Evolutionary conservation across 2,113 vertebrate species (phyloP).

Genomic region (Cyanistes caeruleus): DNA sequence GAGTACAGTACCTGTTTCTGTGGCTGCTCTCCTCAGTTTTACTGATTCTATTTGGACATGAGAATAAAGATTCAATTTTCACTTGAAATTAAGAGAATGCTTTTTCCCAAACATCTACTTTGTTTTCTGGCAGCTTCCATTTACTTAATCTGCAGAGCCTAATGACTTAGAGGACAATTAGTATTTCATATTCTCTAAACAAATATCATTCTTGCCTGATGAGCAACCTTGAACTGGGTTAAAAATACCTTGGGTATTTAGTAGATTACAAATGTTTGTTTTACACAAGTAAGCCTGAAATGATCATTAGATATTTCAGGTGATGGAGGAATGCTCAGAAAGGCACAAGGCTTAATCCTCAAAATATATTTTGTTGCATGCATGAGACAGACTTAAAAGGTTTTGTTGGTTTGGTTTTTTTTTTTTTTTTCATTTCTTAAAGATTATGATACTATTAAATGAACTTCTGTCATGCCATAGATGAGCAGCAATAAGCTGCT

Average conservation of each 20-base stretch:
- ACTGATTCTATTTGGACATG: not conserved
- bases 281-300: not conserved
- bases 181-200: not conserved
- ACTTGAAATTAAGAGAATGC: conserved; percentile 11
- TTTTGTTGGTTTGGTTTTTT: not conserved
- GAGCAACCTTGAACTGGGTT: conserved; percentile 17
- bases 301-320: not conserved
- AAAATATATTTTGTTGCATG: not conserved
- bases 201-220: not conserved
- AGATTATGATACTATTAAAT: not conserved
- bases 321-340: not conserved
- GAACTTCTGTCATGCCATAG: not conserved
- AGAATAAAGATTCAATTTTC: conserved; percentile 45
- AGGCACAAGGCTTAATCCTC: not conserved
- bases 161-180: conserved; percentile 57
- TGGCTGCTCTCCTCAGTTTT: not conserved
- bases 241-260: conserved; percentile 14
- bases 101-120: not conserved
- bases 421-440: not conserved
- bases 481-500: not conserved
- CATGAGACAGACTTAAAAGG: not conserved
- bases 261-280: conserved; percentile 5
- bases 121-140: not conserved
- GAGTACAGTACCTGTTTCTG: not conserved
- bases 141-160: conserved; percentile 55